Percentiles rank a stretch among this genome's conserved stretches.
phyloP scores from a whole-genome alignment of 1,140 invertebrate species.

The Orius insidiosus region DNA sequence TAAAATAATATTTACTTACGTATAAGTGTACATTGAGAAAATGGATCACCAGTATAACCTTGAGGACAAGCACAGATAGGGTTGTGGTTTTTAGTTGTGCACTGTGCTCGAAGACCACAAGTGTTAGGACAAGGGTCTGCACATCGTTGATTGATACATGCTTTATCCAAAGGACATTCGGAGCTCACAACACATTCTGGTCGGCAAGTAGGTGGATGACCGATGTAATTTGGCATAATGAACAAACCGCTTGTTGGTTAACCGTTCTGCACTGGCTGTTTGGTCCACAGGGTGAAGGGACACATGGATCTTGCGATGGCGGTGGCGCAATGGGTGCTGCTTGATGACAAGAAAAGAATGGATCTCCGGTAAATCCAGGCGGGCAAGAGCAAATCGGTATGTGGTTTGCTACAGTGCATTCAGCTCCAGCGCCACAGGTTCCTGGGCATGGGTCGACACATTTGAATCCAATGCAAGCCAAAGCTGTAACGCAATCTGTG shows the following conservation, averaged over 20 bases:
- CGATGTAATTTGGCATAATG: conserved; percentile 35
- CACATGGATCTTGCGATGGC: conserved; percentile 31
- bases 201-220: conserved; percentile 33
- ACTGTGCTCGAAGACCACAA: conserved; percentile 40
- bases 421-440: conserved; percentile 33
- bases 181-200: conserved; percentile 36
- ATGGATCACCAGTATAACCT: conserved; percentile 38
- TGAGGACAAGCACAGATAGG: conserved; percentile 36
- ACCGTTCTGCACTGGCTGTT: conserved; percentile 42
- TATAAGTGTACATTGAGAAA: conserved; percentile 31
- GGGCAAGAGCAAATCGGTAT: conserved; percentile 33
- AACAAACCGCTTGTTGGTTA: conserved; percentile 33
- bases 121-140: conserved; percentile 39
- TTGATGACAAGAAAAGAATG: conserved; percentile 31
- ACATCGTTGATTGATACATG: conserved; percentile 38
- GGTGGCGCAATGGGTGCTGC: conserved; percentile 18
- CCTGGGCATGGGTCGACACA: conserved; percentile 36
- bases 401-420: conserved; percentile 33
- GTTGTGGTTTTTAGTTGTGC: conserved; percentile 37
- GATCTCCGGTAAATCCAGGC: conserved; percentile 36
- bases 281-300: conserved; percentile 52
- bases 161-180: conserved; percentile 36
- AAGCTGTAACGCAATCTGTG: conserved; percentile 31
- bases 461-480: conserved; percentile 31
- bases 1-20: conserved; percentile 23